Conservation (phyloP, 1,140 invertebrate genomes). For the Diabrotica undecimpunctata region DNA sequence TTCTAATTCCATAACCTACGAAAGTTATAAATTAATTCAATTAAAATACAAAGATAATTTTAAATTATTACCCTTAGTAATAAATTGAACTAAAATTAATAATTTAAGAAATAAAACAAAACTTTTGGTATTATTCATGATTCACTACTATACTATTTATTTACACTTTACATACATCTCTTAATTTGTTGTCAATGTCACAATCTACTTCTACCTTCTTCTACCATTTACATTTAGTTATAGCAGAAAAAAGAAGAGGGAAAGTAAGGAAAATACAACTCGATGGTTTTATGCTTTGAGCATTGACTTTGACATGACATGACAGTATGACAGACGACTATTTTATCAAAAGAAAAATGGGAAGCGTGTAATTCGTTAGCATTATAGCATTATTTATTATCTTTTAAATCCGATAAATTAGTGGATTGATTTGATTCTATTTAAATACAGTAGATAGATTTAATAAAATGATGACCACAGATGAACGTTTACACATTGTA, state of each 20-base stretch:
- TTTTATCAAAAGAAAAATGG: no score
- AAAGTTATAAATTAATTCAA: constrained; percentile 9
- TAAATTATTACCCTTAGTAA: background rate
- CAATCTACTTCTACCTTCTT: no score
- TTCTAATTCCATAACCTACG: constrained; percentile 53
- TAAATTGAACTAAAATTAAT: background rate
- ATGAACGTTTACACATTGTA: constrained; percentile 44
- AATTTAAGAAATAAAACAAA: background rate
- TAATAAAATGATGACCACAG: constrained; percentile 32
- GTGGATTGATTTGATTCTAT: background rate
- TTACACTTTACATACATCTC: background rate
- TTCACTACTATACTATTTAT: background rate
- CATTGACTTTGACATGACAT: no score
- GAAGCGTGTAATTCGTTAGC: no score
- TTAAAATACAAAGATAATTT: background rate
- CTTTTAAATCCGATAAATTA: background rate
- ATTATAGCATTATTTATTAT: no score
- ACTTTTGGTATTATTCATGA: background rate
- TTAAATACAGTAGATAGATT: background rate
- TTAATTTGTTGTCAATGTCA: background rate
- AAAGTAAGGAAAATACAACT: no score
- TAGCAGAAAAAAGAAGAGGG: background rate
- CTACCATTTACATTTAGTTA: no score
- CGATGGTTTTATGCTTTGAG: no score
- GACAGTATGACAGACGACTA: no score